Evolutionary conservation across 1,140 invertebrate genomes (phyloP).

Genomic region (Eriocheir sinensis): DNA sequence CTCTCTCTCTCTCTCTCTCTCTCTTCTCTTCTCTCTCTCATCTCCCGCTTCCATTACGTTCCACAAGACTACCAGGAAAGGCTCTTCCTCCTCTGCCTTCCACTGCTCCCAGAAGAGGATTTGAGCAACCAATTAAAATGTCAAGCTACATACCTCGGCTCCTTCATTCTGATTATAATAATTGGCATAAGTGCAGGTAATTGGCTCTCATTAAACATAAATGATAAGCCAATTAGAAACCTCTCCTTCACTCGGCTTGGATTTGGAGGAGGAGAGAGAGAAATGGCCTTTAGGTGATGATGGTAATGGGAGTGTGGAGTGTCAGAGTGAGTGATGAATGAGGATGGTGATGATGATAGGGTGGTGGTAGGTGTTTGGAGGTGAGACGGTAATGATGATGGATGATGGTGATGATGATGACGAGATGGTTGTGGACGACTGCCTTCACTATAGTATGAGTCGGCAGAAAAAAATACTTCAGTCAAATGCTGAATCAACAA

Average conservation of each 20-base stretch:
- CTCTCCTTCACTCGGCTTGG: background rate
- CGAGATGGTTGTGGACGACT: too few species aligned
- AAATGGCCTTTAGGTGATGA: conserved; percentile 7
- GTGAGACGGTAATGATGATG: too few species aligned
- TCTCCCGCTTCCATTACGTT: background rate
- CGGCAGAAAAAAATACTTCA: too few species aligned
- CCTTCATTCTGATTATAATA: conserved; percentile 70
- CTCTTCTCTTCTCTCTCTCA: too few species aligned
- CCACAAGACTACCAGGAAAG: conserved; percentile 3
- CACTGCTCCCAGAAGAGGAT: conserved; percentile 32
- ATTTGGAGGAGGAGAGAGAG: background rate
- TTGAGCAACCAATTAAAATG: conserved; percentile 68
- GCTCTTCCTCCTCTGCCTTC: background rate
- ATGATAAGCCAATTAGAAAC: conserved; percentile 73
- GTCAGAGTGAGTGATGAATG: too few species aligned
- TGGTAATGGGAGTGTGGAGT: too few species aligned
- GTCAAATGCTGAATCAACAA: background rate
- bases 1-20: background rate
- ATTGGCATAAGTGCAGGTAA: conserved; percentile 72
- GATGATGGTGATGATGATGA: too few species aligned
- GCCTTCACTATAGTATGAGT: too few species aligned
- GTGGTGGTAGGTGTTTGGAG: too few species aligned
- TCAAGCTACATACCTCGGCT: background rate
- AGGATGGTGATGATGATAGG: too few species aligned
- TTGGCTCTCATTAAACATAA: conserved; percentile 72